These are phyloP conservation scores for Nothocercus julius DNA, from an alignment of 2,113 vertebrate genomes.

Conservation along the genomic window DNA sequence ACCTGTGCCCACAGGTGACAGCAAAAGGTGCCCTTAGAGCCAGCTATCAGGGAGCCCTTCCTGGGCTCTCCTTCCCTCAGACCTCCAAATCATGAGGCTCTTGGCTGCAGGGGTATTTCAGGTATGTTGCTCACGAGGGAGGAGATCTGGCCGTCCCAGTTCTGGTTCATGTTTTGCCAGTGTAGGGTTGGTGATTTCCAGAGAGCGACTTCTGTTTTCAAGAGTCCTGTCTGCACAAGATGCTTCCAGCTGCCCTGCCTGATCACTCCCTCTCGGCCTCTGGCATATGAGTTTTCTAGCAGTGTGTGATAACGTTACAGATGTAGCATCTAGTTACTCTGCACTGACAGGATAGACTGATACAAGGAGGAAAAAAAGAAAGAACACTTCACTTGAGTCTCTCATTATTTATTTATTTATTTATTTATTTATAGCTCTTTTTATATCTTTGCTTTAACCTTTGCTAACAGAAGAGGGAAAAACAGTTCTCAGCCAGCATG, in stretches of 20 bases:
- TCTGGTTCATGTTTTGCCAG: background rate
- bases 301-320: background rate
- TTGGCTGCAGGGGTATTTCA: background rate
- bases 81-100: background rate
- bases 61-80: background rate
- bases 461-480: background rate
- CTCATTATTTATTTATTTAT: background rate
- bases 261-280: background rate
- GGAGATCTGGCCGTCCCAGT: background rate
- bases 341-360: background rate
- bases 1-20: background rate
- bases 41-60: background rate
- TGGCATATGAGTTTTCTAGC: background rate
- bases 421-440: no score
- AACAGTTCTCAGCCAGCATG: background rate
- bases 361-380: background rate
- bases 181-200: background rate
- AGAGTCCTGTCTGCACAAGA: background rate
- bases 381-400: background rate
- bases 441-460: background rate
- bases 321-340: background rate
- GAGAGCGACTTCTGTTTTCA: background rate
- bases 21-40: accelerated
- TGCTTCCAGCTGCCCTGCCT: background rate
- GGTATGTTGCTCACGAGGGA: background rate